Percentiles rank a stretch among this genome's conserved stretches.
Evolutionary conservation across 2,797 vertebrate genomes (phyloP).

Genomic region (Pangasius sanitwongsei): DNA sequence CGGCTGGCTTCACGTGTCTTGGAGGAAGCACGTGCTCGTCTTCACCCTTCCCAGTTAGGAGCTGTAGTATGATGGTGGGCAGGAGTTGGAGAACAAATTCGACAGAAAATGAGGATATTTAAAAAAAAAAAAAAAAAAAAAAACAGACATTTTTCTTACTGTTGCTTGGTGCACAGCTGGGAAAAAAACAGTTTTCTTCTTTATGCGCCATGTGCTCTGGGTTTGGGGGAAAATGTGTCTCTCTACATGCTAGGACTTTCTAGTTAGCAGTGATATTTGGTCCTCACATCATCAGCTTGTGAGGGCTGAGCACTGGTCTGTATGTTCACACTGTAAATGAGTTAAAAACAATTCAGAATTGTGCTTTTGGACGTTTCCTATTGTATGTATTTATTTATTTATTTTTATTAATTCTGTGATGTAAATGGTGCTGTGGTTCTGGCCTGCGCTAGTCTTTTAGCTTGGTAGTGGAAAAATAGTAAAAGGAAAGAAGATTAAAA

Average conservation of each 20-base stretch:
- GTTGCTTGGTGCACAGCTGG: no score
- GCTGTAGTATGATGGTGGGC: not conserved
- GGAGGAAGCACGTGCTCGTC: not conserved
- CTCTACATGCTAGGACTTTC: not conserved
- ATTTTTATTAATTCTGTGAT: not conserved
- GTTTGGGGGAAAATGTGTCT: not conserved
- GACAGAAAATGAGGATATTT: not conserved
- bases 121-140: no score
- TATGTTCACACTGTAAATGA: no score
- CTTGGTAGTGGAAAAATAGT: no score
- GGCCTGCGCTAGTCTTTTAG: not conserved
- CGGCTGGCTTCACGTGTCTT: not conserved
- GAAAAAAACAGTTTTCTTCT: no score
- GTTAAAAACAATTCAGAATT: not conserved
- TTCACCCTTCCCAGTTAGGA: not conserved
- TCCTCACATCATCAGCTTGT: no score
- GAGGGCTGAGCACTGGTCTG: no score
- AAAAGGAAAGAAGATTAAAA: not conserved
- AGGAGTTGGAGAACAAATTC: not conserved
- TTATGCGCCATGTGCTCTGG: no score
- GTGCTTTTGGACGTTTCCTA: not conserved
- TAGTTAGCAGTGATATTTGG: not conserved
- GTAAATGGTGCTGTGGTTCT: not conserved
- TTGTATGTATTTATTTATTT: not conserved
- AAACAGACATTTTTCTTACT: not conserved